A percentile compares a stretch with the other conserved stretches of the same genome.
Conservation (phyloP, 2,888 invertebrate species). For the Cinara cedri region DNA sequence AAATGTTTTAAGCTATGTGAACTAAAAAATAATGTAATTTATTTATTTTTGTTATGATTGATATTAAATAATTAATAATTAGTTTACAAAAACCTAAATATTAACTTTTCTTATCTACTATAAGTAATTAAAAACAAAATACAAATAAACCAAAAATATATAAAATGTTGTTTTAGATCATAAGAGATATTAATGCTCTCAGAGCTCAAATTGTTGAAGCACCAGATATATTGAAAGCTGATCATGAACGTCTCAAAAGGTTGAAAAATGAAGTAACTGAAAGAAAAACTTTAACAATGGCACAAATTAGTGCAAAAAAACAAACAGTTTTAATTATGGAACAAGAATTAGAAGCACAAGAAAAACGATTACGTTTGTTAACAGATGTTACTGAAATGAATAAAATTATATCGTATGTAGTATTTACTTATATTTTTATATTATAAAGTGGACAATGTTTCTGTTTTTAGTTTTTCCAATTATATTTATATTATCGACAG, state of each 20-base stretch:
- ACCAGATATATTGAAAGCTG: constrained; percentile 52
- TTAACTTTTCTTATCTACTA: no score
- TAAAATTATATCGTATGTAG: constrained; percentile 25
- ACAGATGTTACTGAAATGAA: constrained; percentile 41
- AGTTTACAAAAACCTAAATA: not conserved
- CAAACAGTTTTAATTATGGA: constrained; percentile 45
- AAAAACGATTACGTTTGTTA: constrained; percentile 47
- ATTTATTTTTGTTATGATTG: not conserved
- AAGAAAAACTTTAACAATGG: constrained; percentile 44
- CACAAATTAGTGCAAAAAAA: constrained; percentile 37
- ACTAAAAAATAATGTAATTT: constrained; percentile 41
- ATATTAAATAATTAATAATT: not conserved
- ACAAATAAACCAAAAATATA: not conserved
- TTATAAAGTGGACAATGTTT: no score
- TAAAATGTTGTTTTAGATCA: constrained; percentile 17
- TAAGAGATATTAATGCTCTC: constrained; percentile 36
- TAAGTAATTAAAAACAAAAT: no score
- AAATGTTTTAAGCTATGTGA: constrained; percentile 23
- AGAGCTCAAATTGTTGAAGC: constrained; percentile 46
- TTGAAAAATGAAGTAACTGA: constrained; percentile 35
- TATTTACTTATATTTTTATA: no score
- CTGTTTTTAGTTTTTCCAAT: not conserved
- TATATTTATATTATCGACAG: not conserved
- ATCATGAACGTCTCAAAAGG: constrained; percentile 32
- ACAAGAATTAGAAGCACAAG: constrained; percentile 42